Evolutionary conservation across 1,140 invertebrate genomes (phyloP).

Genomic region (Drosophila varians): DNA sequence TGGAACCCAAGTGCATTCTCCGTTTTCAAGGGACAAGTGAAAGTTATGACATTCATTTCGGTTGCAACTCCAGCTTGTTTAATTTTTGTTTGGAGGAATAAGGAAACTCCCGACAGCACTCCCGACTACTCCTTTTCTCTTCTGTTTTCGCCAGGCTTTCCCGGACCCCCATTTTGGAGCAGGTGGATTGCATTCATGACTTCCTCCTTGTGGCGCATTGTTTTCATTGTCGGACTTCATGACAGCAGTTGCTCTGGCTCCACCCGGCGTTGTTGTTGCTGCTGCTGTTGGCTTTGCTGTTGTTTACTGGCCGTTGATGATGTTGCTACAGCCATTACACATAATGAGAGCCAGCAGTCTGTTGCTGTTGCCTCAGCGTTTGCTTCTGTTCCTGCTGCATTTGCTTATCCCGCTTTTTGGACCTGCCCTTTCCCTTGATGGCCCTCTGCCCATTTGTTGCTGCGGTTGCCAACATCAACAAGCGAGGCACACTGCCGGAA

Average conservation of each 20-base stretch:
- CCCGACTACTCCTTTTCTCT: too few relatives aligned
- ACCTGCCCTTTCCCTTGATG: slow-evolving; percentile 7
- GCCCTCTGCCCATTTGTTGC: slow-evolving; percentile 71
- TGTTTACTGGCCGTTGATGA: slow-evolving; percentile 57
- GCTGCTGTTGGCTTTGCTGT: slow-evolving; percentile 26
- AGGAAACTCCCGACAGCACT: too few relatives aligned
- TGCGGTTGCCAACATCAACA: slow-evolving; percentile 70
- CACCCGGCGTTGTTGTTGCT: slow-evolving; percentile 2
- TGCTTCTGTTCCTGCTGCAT: slow-evolving; percentile 14
- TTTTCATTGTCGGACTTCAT: slow-evolving; percentile 52
- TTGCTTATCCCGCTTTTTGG: slow-evolving; percentile 19
- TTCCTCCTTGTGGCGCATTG: slow-evolving; percentile 62
- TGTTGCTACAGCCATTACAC: slow-evolving; percentile 72
- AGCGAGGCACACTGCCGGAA: background rate
- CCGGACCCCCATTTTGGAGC: slow-evolving; percentile 31
- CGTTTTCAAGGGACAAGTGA: background rate
- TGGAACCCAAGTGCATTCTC: background rate
- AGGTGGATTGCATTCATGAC: slow-evolving; percentile 76
- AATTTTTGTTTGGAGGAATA: too few relatives aligned
- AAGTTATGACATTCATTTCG: slow-evolving; percentile 24
- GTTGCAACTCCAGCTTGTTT: slow-evolving; percentile 15
- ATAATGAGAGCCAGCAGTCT: slow-evolving; percentile 69
- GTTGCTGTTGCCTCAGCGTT: slow-evolving; percentile 19
- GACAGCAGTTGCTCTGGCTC: slow-evolving; percentile 21
- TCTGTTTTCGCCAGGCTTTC: slow-evolving; percentile 21